Conservation (phyloP, 2,797 vertebrate genomes). For the Peromyscus eremicus region DNA sequence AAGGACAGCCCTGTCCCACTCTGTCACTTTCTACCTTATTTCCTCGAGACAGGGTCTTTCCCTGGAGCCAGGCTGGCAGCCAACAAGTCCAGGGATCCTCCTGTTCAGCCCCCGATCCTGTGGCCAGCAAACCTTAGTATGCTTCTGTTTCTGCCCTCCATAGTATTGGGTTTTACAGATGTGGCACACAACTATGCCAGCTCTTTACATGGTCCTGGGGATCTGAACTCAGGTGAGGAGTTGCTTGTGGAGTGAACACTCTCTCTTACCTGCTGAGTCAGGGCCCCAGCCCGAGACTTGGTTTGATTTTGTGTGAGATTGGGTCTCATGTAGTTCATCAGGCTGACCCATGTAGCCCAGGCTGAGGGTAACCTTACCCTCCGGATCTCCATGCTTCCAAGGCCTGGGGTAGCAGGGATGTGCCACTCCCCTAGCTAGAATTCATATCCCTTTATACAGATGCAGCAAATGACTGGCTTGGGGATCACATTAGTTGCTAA, state of each 20-base stretch:
- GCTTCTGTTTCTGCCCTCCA: neutral
- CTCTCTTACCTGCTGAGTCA: neutral
- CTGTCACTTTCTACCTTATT: neutral
- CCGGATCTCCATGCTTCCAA: neutral
- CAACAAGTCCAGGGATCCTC: neutral
- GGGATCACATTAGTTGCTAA: neutral
- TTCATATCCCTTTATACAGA: neutral
- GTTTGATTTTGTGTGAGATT: neutral
- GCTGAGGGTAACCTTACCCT: neutral
- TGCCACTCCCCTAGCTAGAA: neutral
- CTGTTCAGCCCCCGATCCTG: neutral
- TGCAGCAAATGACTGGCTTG: neutral
- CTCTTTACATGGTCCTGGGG: neutral
- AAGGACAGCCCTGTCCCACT: fast-evolving
- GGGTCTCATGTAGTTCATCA: neutral
- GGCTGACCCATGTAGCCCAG: neutral
- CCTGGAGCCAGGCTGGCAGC: neutral
- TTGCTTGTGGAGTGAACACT: neutral
- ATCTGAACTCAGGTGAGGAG: neutral
- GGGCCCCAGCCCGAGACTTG: neutral
- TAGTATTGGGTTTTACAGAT: neutral
- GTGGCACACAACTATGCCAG: neutral
- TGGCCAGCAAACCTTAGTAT: too few species aligned
- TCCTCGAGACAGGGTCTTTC: too few species aligned
- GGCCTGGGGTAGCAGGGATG: neutral